Conservation (phyloP, 2,888 invertebrate species). For the Lepidochitona cinerea region DNA sequence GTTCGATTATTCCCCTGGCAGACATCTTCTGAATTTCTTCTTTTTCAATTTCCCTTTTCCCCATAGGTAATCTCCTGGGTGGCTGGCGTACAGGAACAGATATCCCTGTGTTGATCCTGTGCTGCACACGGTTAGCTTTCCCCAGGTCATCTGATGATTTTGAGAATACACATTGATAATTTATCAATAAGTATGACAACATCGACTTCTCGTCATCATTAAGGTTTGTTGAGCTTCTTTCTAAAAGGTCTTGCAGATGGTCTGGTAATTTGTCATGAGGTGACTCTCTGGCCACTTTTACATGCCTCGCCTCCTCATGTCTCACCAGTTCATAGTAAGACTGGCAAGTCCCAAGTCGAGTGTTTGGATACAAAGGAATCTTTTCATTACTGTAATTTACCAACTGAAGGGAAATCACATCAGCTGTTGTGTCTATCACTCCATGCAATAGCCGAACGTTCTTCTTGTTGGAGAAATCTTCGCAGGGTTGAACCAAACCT, state of each 20-base stretch:
- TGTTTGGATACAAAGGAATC: no score
- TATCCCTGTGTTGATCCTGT: slow-evolving; percentile 25
- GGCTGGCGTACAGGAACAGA: slow-evolving; percentile 20
- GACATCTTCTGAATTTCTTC: slow-evolving; percentile 24
- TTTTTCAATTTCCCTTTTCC: slow-evolving; percentile 18
- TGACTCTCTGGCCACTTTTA: not conserved
- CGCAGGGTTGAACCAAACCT: no score
- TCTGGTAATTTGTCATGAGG: slow-evolving; percentile 9
- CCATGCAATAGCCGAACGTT: no score
- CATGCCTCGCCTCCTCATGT: not conserved
- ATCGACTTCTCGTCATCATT: not conserved
- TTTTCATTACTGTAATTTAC: no score
- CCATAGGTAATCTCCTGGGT: slow-evolving; percentile 17
- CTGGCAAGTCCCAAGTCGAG: no score
- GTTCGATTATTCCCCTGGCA: slow-evolving; percentile 27
- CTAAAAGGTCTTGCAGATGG: slow-evolving; percentile 14
- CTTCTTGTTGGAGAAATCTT: no score
- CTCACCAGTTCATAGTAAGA: slow-evolving; percentile 4
- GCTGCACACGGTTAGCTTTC: slow-evolving; percentile 16
- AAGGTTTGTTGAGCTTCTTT: slow-evolving; percentile 11
- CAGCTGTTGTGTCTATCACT: no score
- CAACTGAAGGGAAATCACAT: no score
- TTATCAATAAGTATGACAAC: slow-evolving; percentile 11
- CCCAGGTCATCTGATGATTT: slow-evolving; percentile 22
- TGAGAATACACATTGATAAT: slow-evolving; percentile 23